These are phyloP conservation scores for Bothrops jararaca DNA, from an alignment of 2,113 vertebrate species.

Conservation along the genomic window DNA sequence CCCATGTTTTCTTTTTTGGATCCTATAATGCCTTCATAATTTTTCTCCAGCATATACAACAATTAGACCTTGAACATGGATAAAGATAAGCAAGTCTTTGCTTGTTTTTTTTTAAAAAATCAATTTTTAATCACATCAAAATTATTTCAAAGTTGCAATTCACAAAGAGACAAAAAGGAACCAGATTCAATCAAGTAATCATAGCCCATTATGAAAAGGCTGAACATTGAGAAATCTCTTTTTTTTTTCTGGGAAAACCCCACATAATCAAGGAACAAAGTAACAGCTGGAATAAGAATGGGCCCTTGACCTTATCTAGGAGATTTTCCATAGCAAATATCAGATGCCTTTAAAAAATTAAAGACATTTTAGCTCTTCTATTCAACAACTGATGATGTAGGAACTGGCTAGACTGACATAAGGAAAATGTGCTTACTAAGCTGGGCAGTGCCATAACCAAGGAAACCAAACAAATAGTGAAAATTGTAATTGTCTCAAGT, in stretches of 20 bases:
- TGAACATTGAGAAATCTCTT: not conserved
- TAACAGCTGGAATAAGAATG: not conserved
- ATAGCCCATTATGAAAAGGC: not conserved
- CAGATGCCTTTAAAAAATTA: not conserved
- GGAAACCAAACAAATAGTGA: conserved; percentile 69
- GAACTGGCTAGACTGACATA: conserved; percentile 19
- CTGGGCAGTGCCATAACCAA: conserved; percentile 57
- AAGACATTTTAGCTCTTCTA: not conserved
- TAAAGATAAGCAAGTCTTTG: conserved; percentile 48
- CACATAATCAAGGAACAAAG: not conserved
- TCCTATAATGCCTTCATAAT: conserved; percentile 8
- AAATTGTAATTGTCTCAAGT: conserved; percentile 25
- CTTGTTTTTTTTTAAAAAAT: conserved; percentile 54
- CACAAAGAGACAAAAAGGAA: not conserved
- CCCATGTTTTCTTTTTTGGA: conserved; percentile 5
- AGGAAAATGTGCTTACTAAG: conserved; percentile 62
- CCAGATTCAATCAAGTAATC: not conserved
- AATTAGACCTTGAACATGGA: not conserved
- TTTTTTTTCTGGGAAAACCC: not conserved
- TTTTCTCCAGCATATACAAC: not conserved
- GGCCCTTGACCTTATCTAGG: not conserved
- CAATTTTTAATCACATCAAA: conserved; percentile 36
- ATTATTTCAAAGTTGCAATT: conserved; percentile 34
- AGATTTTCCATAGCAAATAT: not conserved
- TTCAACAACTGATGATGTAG: not conserved